Evolutionary conservation across 2,888 invertebrate species (phyloP).

Genomic region (Helleia helle): DNA sequence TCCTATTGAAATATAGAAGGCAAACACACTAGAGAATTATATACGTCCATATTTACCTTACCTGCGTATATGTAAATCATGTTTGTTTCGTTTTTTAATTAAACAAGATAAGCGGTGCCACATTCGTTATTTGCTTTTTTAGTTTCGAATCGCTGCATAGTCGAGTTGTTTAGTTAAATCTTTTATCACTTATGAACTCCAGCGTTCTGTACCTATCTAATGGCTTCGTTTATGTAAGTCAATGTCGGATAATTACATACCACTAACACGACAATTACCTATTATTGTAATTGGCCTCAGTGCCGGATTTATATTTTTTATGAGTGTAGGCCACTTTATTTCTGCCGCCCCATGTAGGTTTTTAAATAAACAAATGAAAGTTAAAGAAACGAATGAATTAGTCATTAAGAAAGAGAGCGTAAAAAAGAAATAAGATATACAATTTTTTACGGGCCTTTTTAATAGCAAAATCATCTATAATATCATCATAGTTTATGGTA

Average conservation of each 20-base stretch:
- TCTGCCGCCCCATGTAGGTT: no score
- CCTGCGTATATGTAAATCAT: constrained; percentile 60
- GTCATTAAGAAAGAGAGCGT: no score
- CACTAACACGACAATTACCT: constrained; percentile 4
- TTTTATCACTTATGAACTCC: constrained; percentile 20
- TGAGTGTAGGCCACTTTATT: no score
- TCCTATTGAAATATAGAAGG: constrained; percentile 60
- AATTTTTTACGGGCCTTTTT: no score
- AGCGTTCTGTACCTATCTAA: constrained; percentile 2
- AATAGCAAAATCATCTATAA: no score
- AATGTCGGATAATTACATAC: constrained; percentile 3
- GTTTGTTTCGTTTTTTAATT: constrained; percentile 57
- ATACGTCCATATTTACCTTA: constrained; percentile 38
- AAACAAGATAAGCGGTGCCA: constrained; percentile 60
- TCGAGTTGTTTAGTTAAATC: constrained; percentile 33
- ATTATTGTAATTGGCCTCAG: background rate
- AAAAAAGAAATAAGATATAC: no score
- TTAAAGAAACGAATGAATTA: no score
- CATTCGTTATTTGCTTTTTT: constrained; percentile 57
- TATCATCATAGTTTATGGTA: no score
- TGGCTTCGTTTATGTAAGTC: background rate
- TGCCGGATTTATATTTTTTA: no score
- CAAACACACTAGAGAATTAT: constrained; percentile 29
- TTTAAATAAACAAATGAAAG: no score
- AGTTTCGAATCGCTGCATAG: constrained; percentile 35